Evolutionary conservation across 2,797 vertebrate species (phyloP).

Genomic region (Neosalanx taihuensis): DNA sequence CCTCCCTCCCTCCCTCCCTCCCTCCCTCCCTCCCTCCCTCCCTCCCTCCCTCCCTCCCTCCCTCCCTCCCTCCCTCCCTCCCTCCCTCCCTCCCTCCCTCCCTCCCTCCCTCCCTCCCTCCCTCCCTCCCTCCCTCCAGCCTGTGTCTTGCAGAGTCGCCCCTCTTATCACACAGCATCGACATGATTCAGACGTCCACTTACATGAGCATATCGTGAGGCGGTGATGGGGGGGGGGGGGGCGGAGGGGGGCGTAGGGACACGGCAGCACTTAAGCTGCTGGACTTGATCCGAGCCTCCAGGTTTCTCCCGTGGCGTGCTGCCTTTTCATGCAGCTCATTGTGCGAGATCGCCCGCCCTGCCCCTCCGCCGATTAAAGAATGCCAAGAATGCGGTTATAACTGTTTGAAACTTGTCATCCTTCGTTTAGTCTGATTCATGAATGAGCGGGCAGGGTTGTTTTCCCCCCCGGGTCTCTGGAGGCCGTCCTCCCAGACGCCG

Average conservation of each 20-base stretch:
- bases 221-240: conserved; percentile 46
- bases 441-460: conserved; percentile 55
- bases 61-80: not conserved
- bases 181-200: conserved; percentile 60
- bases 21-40: not conserved
- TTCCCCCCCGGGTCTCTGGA: conserved; percentile 57
- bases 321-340: conserved; percentile 57
- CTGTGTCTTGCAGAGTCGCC: conserved; percentile 58
- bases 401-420: conserved; percentile 66
- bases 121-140: not conserved
- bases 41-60: not conserved
- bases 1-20: not conserved
- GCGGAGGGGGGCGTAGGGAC: conserved; percentile 32
- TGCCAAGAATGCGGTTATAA: conserved; percentile 58
- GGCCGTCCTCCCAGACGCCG: conserved; percentile 56
- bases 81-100: not conserved
- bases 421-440: conserved; percentile 68
- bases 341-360: conserved; percentile 40
- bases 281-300: conserved; percentile 35
- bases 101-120: conserved; percentile 9
- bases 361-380: conserved; percentile 53
- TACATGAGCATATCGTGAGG: conserved; percentile 63
- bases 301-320: conserved; percentile 52
- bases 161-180: conserved; percentile 61
- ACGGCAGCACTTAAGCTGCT: conserved; percentile 39